Conservation (phyloP, 2,797 vertebrate species). For the Mormyrops boulengeri region DNA sequence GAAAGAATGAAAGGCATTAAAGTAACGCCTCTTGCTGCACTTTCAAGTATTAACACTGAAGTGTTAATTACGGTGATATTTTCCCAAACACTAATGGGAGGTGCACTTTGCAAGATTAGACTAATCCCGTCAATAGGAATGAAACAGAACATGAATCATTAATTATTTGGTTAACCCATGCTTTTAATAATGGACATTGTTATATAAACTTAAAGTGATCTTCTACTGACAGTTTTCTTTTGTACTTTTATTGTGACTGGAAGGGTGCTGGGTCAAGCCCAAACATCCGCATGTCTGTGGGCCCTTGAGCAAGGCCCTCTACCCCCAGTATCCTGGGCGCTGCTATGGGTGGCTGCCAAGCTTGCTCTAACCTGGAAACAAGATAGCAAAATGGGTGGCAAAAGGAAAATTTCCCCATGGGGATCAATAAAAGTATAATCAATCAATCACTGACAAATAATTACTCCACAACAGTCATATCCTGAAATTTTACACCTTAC, state of each 20-base stretch:
- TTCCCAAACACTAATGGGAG: conserved; percentile 49
- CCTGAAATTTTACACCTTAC: neutral
- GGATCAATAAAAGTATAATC: neutral
- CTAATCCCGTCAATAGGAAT: conserved; percentile 65
- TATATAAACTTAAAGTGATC: neutral
- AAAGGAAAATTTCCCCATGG: too few species aligned
- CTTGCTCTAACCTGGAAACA: neutral
- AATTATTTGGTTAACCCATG: neutral
- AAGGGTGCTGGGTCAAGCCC: neutral
- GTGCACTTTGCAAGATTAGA: conserved; percentile 62
- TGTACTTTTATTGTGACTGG: neutral
- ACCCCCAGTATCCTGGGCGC: neutral
- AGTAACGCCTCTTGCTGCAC: conserved; percentile 8
- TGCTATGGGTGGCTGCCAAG: neutral
- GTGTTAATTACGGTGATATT: conserved; percentile 40
- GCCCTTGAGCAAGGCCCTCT: neutral
- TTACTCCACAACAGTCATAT: neutral
- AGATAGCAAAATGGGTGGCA: too few species aligned
- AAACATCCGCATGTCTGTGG: neutral
- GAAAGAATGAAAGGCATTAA: neutral
- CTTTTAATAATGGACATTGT: neutral
- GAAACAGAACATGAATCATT: conserved; percentile 41
- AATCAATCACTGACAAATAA: neutral
- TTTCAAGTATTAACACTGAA: conserved; percentile 15
- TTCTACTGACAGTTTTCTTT: too few species aligned